Evolutionary conservation across 2,888 invertebrate genomes (phyloP), one percentile per base, ranked within the genome.

Genomic region (Dendrolimus houi): DNA sequence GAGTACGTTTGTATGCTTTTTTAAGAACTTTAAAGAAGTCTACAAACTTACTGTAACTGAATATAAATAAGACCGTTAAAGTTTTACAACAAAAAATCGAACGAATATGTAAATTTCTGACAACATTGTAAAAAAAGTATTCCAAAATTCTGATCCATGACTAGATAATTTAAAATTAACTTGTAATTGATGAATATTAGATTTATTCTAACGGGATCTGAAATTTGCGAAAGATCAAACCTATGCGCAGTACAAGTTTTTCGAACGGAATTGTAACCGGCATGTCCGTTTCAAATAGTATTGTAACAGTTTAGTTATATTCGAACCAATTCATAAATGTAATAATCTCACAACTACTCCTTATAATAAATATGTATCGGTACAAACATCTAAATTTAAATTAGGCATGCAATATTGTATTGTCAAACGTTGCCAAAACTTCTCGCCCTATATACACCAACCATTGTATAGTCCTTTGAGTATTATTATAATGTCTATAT

Each of bases 381-480:
- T 47, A 47, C 59, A 69, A 73, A 74, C 59, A 74, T 68, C 71
- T 80, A 74, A 75, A 75, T 75, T 76, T 69, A 77, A 81, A 81
- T 79, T 81, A 86, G 81, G 79, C 81, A 83, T 85, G 79, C 70
- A 77, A 71, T 77, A 79, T 74, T 77, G 84, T 87, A 87, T 87
- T 90, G 89, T 90, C 89, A 87, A 83, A 75, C 67, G 81, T 87
- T 86, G 74, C 78, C 80, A 81, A 80, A 74, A 47, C 47, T 75
- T 81, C 89, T 89, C 89, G 89, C 89, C 89, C 89, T 88, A 87
- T 78, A 70, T 79, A 73, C 73, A 81, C 69, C 72, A 73, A 75
- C 69, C 73, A 72, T 73, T 77, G 77, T 69, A 73, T 77, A 74
- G 69, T 72, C 64, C 12, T 64, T 63, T 77, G 85, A 85, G 85